Conservation (phyloP, 1,140 invertebrate genomes). For the Nymphalis io region DNA sequence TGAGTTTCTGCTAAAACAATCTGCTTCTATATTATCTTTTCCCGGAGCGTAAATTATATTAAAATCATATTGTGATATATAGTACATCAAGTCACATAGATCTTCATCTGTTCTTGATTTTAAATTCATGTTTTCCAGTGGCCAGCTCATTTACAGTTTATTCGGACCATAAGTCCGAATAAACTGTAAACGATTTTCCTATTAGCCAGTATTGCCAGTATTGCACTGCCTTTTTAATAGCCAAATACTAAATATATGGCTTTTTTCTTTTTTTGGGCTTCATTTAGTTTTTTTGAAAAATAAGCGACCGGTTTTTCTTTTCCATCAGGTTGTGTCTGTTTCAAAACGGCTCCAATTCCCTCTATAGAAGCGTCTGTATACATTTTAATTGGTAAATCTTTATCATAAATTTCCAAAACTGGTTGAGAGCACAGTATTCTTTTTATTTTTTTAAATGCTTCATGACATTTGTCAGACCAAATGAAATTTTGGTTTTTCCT, state of each 20-base stretch:
- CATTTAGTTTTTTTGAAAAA: not conserved
- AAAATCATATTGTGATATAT: not conserved
- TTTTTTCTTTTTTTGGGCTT: too few relatives aligned
- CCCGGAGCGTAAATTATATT: not conserved
- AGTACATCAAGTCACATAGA: too few relatives aligned
- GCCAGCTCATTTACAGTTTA: too few relatives aligned
- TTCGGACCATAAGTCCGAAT: not conserved
- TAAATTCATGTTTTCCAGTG: too few relatives aligned
- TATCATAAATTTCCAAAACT: slow-evolving; percentile 54
- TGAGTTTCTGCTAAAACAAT: not conserved
- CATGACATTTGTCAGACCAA: slow-evolving; percentile 52
- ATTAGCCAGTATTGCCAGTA: too few relatives aligned
- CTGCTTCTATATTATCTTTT: not conserved
- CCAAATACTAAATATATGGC: too few relatives aligned
- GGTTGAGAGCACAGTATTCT: slow-evolving; percentile 53
- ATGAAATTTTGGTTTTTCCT: slow-evolving; percentile 37
- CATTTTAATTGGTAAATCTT: not conserved
- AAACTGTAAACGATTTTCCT: too few relatives aligned
- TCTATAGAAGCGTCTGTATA: not conserved
- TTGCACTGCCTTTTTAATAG: too few relatives aligned
- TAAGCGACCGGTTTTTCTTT: too few relatives aligned
- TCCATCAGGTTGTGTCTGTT: not conserved
- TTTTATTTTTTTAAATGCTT: slow-evolving; percentile 57
- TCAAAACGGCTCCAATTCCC: not conserved
- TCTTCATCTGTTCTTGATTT: too few relatives aligned